Percentiles rank a stretch among this genome's conserved stretches.
phyloP scores from a whole-genome alignment of 1,140 invertebrate genomes.

The Cydia pomonella region DNA sequence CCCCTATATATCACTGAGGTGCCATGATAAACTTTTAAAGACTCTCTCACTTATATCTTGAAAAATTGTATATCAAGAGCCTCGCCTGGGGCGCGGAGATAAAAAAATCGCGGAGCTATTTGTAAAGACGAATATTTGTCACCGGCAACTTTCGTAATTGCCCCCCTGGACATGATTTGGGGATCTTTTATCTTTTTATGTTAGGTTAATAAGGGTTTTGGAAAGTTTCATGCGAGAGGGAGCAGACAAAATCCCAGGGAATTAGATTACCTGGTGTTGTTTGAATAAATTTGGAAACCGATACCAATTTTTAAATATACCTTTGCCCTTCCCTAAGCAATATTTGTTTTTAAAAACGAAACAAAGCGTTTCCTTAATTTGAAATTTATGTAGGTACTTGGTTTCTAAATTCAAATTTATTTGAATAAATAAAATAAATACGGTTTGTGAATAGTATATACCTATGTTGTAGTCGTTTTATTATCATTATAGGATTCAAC shows the following conservation, averaged over 20 bases:
- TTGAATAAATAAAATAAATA: too few relatives aligned
- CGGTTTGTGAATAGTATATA: too few relatives aligned
- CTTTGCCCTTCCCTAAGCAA: not conserved
- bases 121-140: conserved; percentile 77
- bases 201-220: conserved; percentile 29
- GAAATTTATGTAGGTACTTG: too few relatives aligned
- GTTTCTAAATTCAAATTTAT: too few relatives aligned
- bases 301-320: not conserved
- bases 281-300: not conserved
- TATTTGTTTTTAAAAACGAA: not conserved
- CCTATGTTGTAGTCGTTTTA: too few relatives aligned
- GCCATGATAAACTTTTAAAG: conserved; percentile 76
- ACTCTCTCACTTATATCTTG: conserved; percentile 75
- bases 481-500: too few relatives aligned
- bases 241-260: not conserved
- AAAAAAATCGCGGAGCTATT: conserved; percentile 71
- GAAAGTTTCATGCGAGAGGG: not conserved
- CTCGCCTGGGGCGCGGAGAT: conserved; percentile 67
- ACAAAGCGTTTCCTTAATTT: not conserved
- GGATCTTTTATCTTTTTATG: conserved; percentile 27
- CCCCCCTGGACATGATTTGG: conserved; percentile 46
- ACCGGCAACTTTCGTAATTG: conserved; percentile 72
- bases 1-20: conserved; percentile 69
- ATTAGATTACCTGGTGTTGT: not conserved
- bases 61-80: conserved; percentile 77